Conservation (phyloP, 2,888 invertebrate genomes). For the Agrochola lota region DNA sequence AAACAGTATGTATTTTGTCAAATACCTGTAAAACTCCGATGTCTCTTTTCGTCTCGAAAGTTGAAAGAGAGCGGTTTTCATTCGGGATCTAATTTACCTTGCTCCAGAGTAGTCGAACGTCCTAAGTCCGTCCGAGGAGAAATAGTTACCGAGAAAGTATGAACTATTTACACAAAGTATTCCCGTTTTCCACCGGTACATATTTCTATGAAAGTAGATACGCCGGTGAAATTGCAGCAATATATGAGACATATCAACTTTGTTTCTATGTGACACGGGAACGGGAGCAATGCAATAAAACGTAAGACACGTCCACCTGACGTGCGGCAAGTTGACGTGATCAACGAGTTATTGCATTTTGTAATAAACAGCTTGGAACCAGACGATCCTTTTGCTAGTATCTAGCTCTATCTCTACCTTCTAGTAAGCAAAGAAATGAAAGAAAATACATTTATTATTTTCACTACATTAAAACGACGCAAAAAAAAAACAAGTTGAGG, state of each 20-base stretch:
- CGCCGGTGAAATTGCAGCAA: constrained; percentile 1
- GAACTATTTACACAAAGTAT: constrained; percentile 15
- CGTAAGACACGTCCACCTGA: not conserved
- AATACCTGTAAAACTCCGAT: not conserved
- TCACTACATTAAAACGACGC: not conserved
- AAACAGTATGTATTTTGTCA: not conserved
- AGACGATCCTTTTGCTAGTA: not conserved
- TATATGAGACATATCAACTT: not conserved
- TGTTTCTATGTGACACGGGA: constrained; percentile 8
- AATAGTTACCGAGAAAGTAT: not conserved
- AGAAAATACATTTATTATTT: not conserved
- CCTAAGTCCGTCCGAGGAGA: not conserved
- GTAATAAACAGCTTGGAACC: not conserved
- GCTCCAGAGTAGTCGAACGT: constrained; percentile 2
- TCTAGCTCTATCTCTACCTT: too few relatives aligned
- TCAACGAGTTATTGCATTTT: constrained; percentile 18
- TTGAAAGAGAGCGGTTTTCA: not conserved
- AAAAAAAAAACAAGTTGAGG: not conserved
- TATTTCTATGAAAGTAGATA: too few relatives aligned
- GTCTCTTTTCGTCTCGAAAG: not conserved
- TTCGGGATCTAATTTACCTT: not conserved
- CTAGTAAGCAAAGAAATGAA: not conserved
- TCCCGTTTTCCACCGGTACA: not conserved
- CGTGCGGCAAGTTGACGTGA: not conserved
- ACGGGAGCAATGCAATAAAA: constrained; percentile 15